A percentile compares a stretch with the other conserved stretches of the same genome.
phyloP scores from a whole-genome alignment of 37 sponge, comb jelly and placozoan genomes.

The Theonella swinhoei region DNA sequence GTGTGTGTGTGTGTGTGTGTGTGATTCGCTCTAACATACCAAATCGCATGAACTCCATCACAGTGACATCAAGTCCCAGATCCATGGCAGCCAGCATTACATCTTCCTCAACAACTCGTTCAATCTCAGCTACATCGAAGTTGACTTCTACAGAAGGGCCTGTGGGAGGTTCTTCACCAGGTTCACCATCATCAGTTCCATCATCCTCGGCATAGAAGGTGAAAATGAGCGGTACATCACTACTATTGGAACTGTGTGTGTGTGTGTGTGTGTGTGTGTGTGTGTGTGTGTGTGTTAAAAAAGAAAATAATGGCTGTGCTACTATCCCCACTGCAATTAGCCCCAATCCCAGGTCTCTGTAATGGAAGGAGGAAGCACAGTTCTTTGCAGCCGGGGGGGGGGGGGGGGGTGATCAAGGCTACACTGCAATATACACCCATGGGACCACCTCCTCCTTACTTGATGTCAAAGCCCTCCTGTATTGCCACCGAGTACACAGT shows the following conservation, averaged over 20 bases:
- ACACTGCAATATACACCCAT: too few species aligned
- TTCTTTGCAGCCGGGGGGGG: too few species aligned
- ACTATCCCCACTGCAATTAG: too few species aligned
- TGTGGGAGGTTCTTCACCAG: neutral
- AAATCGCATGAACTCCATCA: neutral
- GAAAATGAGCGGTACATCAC: neutral
- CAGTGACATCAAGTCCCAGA: neutral
- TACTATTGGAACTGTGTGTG: neutral
- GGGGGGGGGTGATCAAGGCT: too few species aligned
- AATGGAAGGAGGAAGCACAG: too few species aligned
- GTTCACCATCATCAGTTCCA: neutral
- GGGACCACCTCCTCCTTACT: too few species aligned
- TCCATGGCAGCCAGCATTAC: neutral
- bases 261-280: neutral
- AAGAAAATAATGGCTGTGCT: too few species aligned
- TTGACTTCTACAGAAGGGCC: neutral
- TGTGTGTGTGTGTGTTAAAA: neutral
- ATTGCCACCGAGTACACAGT: neutral
- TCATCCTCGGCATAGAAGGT: neutral
- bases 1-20: too few species aligned
- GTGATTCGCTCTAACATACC: neutral
- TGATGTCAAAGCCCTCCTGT: neutral
- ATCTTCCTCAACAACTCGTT: neutral
- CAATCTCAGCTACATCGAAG: neutral
- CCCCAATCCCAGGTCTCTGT: too few species aligned